Evolutionary conservation across 1,140 invertebrate genomes (phyloP), one percentile per base, ranked within the genome.

Genomic region (Euglossa dilemma): DNA sequence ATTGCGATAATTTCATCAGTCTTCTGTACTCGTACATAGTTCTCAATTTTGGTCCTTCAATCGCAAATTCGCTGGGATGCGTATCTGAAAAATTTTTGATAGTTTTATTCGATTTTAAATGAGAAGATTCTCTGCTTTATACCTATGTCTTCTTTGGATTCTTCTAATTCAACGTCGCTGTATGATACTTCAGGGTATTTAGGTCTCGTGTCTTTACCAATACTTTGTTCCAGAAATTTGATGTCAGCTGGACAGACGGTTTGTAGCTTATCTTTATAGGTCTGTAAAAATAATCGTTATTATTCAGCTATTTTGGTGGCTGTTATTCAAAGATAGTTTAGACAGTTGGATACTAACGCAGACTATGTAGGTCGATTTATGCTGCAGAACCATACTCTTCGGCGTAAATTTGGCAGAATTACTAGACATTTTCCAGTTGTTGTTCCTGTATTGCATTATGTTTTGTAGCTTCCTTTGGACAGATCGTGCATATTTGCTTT

Each of bases 371-470:
- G 72, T 20, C 8, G 63, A 50, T 50, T 50, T 67, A 14, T 18
- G 14, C 23, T 25, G 52, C 4, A 82, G 47, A 1, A 75, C 11
- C 9, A 76, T 25, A 25, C 59, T 59, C 16, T 45, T 18, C 23
- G 67, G 80, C 9, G 25, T 45, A 43, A 63, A 7, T 16, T 52
- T 12, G 5, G 59, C 25, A 6, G 57, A 6, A 18, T 0, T 50
- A 12, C 52, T 52, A 12, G 80, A 82, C 20, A 82, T 82, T 36
- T 59, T 82, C 80, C 80, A 82, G 59, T 82, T 43, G n/a, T 66
- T 16, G 3, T n/a, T 25, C 45, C 7, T 43, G 5, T n/a, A 23
- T 7, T 52, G 56, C 18, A 9, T 4, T 7, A 12, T 6, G 0
- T 43, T 36, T n/a, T n/a, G 12, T n/a, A 43, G 20, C 7, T 9